Percentiles rank a stretch among this genome's conserved stretches.
Conservation (phyloP, 2,888 invertebrate genomes). For the Mayetiola destructor region DNA sequence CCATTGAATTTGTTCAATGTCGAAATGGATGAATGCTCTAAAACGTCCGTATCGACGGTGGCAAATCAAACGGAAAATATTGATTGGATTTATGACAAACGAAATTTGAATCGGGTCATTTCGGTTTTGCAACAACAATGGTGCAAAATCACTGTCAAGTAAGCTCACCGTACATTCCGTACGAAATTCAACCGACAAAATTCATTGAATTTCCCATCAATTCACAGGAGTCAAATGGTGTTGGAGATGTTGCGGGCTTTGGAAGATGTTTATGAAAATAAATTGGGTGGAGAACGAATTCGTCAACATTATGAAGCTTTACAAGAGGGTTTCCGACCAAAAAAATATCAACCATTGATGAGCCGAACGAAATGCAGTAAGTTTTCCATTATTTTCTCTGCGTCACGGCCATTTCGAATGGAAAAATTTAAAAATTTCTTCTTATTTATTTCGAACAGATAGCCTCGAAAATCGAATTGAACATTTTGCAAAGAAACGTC, state of each 20-base stretch:
- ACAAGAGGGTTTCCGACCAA: constrained; percentile 51
- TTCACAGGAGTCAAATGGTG: constrained; percentile 40
- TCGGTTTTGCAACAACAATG: constrained; percentile 58
- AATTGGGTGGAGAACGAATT: constrained; percentile 21
- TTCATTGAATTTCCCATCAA: neutral
- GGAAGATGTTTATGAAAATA: constrained; percentile 26
- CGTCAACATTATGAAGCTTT: constrained; percentile 44
- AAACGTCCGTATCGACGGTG: neutral
- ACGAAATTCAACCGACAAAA: neutral
- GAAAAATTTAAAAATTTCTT: neutral
- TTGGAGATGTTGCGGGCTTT: constrained; percentile 40
- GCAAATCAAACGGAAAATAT: constrained; percentile 25
- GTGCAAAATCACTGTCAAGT: constrained; percentile 60
- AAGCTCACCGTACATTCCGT: constrained; percentile 25
- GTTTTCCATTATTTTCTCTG: constrained; percentile 3
- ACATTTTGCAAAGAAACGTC: constrained; percentile 56
- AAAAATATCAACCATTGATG: constrained; percentile 57
- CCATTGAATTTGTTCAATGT: constrained; percentile 75
- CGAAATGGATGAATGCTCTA: constrained; percentile 32
- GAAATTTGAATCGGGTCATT: constrained; percentile 45
- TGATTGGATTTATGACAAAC: constrained; percentile 44
- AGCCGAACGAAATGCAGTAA: constrained; percentile 63
- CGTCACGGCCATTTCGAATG: too few species aligned
- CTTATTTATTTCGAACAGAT: constrained; percentile 41
- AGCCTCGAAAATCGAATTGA: constrained; percentile 68